phyloP scores from a whole-genome alignment of 2,113 vertebrate genomes.

The Corythoichthys intestinalis region DNA sequence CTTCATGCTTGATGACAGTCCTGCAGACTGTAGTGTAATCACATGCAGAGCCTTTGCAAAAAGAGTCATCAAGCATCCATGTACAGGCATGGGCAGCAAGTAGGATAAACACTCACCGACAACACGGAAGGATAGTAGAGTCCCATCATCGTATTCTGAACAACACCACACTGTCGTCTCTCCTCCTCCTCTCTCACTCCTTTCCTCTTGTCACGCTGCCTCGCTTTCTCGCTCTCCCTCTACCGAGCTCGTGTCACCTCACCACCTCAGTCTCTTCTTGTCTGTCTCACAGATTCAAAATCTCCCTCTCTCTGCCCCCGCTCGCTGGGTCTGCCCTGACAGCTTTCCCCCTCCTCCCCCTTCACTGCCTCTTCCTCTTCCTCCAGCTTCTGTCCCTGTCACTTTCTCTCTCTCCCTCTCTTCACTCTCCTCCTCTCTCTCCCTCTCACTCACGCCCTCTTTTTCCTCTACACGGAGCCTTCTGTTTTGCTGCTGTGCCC shows the following conservation, averaged over 20 bases:
- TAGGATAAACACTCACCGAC: conserved; percentile 68
- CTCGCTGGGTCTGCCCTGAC: conserved; percentile 63
- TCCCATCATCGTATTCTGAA: conserved; percentile 76
- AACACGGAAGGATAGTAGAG: conserved; percentile 74
- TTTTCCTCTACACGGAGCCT: conserved; percentile 59
- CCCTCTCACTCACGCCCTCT: conserved; percentile 53
- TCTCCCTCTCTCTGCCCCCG: conserved; percentile 75
- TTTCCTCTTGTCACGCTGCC: conserved; percentile 52
- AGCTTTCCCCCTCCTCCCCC: conserved; percentile 31
- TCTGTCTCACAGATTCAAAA: conserved; percentile 75
- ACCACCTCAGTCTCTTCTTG: conserved; percentile 60
- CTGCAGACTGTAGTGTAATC: conserved; percentile 27
- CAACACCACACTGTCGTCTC: conserved; percentile 52
- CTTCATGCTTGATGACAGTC: conserved; percentile 56
- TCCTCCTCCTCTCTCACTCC: conserved; percentile 45
- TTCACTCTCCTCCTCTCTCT: conserved; percentile 36
- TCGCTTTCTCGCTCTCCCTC: conserved; percentile 51
- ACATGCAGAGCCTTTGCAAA: background rate
- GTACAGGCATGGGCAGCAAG: conserved; percentile 27
- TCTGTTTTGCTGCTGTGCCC: conserved; percentile 66
- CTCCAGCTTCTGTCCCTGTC: conserved; percentile 56
- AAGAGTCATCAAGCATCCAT: conserved; percentile 10
- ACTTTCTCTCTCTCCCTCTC: conserved; percentile 25
- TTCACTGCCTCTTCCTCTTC: conserved; percentile 40
- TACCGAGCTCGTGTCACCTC: conserved; percentile 57